Base-by-base conservation (phyloP, 2,113 vertebrate species). In the Austrofundulus limnaeus region DNA sequence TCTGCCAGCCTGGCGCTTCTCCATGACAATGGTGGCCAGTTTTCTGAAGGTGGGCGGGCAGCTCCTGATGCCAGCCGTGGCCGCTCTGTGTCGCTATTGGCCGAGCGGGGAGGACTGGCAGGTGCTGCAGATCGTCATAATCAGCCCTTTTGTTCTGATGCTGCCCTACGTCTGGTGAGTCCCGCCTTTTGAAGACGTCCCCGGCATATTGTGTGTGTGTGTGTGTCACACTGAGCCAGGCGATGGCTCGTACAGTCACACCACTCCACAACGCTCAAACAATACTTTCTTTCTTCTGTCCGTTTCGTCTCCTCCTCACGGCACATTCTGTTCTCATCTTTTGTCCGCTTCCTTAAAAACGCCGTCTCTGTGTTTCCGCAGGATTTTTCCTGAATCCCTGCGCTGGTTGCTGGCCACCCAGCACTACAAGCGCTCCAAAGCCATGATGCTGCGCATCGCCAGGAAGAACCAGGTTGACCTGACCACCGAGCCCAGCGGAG, bases 341-440 rank as follows among this genome's bases (percentile, higher is more conserved):
- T 75, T 65, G 70, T 59, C 65, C 54, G n/a, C 9, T 20, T 53
- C 31, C 3, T 20, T 1, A n/a, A n/a, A n/a, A n/a, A 6, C 34
- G 6, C 14, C 11, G 8, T 20, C 11, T n/a, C 39, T 37, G 14
- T n/a, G 20, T 39, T 15, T 49, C 20, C 66, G 49, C 81, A 99
- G 97, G 93, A 84, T 99, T 78, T 98, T 99, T 72, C 97, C 96
- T 0, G 97, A 99, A 86, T 99, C 97, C 3, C 89, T 99, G 69
- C 94, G 96, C 63, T 99, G 97, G 97, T 85, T 98, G 75, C 93
- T 99, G 92, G 95, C 96, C 76, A 99, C 97, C 14, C 94, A 96
- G 69, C 96, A 98, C 82, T 96, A 96, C 84, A 92, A 93, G 64
- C 80, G 94, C 7, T 93, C 95, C 25, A 98, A 96, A 90, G 91